phyloP scores from a whole-genome alignment of 2,113 vertebrate species.

The Sprattus sprattus region DNA sequence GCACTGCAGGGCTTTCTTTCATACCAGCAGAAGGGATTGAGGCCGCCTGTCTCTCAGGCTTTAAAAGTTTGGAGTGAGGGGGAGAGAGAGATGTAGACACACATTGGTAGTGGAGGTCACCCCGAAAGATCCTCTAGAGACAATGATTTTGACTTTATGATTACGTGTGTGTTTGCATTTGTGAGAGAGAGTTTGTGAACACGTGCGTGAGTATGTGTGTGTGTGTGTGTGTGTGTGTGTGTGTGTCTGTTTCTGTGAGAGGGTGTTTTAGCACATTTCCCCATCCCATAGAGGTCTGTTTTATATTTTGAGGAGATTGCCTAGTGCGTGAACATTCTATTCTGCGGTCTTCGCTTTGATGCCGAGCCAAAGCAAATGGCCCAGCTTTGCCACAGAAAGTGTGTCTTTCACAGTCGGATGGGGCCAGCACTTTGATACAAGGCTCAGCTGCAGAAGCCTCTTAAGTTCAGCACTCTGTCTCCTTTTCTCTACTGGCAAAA shows the following conservation, averaged over 20 bases:
- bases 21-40: conserved; percentile 4
- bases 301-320: background rate
- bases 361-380: background rate
- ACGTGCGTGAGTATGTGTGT: background rate
- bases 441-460: conserved; percentile 10
- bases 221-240: background rate
- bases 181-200: background rate
- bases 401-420: conserved; percentile 1
- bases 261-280: background rate
- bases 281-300: background rate
- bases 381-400: background rate
- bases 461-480: background rate
- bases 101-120: background rate
- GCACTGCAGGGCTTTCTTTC: conserved; percentile 3
- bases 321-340: background rate
- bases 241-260: background rate
- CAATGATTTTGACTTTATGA: background rate
- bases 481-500: background rate
- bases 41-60: background rate
- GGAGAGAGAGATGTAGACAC: background rate
- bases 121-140: background rate
- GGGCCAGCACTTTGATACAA: conserved; percentile 4
- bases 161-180: background rate
- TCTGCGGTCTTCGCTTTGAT: background rate
- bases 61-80: background rate